These are phyloP conservation scores for Anseranas semipalmata DNA, from an alignment of 2,113 vertebrate species.

Conservation along the genomic window DNA sequence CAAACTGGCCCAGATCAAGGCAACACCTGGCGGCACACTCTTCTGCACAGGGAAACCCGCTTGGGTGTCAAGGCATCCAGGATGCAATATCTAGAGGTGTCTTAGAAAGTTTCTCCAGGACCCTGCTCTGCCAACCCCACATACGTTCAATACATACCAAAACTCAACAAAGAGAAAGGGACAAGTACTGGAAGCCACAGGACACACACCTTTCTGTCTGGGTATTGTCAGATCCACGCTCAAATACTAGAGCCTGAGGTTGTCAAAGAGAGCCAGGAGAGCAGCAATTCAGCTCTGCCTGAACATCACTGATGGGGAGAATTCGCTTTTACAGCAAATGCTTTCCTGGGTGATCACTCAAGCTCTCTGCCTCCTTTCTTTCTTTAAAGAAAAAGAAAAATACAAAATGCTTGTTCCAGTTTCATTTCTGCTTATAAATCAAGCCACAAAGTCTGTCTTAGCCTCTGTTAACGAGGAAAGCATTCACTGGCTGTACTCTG, in stretches of 20 bases:
- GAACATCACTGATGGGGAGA: background rate
- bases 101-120: background rate
- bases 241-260: background rate
- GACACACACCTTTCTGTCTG: background rate
- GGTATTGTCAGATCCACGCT: background rate
- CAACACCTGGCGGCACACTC: background rate
- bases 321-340: background rate
- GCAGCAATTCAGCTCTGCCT: background rate
- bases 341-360: background rate
- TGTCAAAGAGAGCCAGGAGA: background rate
- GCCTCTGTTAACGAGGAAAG: background rate
- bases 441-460: background rate
- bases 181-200: background rate
- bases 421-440: background rate
- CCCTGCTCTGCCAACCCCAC: background rate
- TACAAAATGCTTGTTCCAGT: background rate
- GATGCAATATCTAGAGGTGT: background rate
- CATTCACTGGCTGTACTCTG: background rate
- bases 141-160: background rate
- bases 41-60: background rate
- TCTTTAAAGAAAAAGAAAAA: background rate
- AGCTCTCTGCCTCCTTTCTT: background rate
- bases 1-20: background rate
- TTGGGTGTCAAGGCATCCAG: background rate
- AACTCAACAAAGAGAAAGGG: background rate